phyloP scores from a whole-genome alignment of 2,888 invertebrate genomes.

The Caenorhabditis wallacei region DNA sequence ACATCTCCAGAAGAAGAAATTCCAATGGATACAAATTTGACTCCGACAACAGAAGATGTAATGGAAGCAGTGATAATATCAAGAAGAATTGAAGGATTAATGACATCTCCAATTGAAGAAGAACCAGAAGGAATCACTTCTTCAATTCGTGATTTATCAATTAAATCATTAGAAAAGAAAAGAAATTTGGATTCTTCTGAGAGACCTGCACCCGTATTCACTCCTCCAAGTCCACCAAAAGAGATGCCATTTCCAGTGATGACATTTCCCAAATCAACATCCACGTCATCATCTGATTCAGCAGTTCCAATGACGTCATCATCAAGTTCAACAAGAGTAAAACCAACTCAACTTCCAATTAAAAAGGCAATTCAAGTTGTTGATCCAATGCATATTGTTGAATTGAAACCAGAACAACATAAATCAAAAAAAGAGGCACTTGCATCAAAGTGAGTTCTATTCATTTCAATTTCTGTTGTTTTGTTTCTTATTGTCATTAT shows the following conservation, averaged over 20 bases:
- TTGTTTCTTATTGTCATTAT: neutral
- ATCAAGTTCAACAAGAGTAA: slow-evolving; percentile 32
- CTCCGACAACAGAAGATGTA: slow-evolving; percentile 65
- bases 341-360: slow-evolving; percentile 62
- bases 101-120: slow-evolving; percentile 64
- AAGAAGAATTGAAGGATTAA: slow-evolving; percentile 55
- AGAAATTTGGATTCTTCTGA: slow-evolving; percentile 21
- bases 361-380: slow-evolving; percentile 43
- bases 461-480: neutral
- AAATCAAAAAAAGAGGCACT: slow-evolving; percentile 57
- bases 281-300: slow-evolving; percentile 54
- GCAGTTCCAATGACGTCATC: slow-evolving; percentile 42
- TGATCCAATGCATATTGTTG: slow-evolving; percentile 60
- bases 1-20: slow-evolving; percentile 76
- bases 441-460: slow-evolving; percentile 54
- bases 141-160: slow-evolving; percentile 56
- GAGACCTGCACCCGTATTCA: slow-evolving; percentile 63
- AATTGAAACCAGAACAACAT: slow-evolving; percentile 50
- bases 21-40: slow-evolving; percentile 74
- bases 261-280: slow-evolving; percentile 54
- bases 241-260: slow-evolving; percentile 49
- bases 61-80: slow-evolving; percentile 58
- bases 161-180: slow-evolving; percentile 38
- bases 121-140: slow-evolving; percentile 58
- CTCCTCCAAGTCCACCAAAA: slow-evolving; percentile 65